These are phyloP conservation scores for Campoplex capitator DNA, from an alignment of 2,888 invertebrate genomes.

Conservation along the genomic window DNA sequence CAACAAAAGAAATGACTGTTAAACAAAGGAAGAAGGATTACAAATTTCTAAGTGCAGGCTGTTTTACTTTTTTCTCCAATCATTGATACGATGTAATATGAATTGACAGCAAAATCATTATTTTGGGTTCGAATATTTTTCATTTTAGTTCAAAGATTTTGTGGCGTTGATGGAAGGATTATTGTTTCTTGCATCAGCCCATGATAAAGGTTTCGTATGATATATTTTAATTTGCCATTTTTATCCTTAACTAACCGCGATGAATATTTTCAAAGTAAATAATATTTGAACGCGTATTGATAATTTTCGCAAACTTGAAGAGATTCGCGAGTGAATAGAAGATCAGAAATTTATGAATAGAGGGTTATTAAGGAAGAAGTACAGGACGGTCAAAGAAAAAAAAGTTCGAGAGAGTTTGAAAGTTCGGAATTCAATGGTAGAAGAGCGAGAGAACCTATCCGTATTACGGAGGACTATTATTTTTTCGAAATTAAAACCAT, in stretches of 20 bases:
- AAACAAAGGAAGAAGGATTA: conserved; percentile 24
- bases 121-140: background rate
- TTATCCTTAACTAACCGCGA: background rate
- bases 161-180: background rate
- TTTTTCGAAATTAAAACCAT: conserved; percentile 64
- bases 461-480: conserved; percentile 61
- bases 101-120: background rate
- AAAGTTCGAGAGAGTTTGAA: conserved; percentile 20
- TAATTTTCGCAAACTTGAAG: background rate
- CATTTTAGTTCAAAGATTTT: background rate
- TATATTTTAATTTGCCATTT: background rate
- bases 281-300: background rate
- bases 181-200: background rate
- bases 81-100: background rate
- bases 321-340: conserved; percentile 3
- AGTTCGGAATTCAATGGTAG: conserved; percentile 35
- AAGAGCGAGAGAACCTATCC: conserved; percentile 17
- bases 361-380: conserved; percentile 38
- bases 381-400: conserved; percentile 33
- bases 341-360: conserved; percentile 50
- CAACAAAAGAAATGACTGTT: conserved; percentile 2
- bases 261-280: background rate
- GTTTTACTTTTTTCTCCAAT: background rate
- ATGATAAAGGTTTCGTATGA: background rate
- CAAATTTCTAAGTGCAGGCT: background rate